Conservation (phyloP, 2,888 invertebrate species). For the Ecliptopera silaceata region DNA sequence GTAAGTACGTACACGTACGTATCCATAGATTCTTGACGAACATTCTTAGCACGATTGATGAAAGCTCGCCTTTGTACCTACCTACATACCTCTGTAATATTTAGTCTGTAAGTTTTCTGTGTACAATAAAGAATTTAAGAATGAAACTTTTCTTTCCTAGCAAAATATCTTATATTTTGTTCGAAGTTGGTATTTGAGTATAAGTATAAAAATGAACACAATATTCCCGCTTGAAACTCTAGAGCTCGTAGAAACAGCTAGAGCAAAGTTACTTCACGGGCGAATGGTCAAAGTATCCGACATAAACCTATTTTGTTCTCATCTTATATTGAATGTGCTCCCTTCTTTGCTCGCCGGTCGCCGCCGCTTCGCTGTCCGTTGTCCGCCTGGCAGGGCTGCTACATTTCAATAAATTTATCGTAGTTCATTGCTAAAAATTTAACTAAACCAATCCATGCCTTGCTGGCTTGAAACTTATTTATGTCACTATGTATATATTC, state of each 20-base stretch:
- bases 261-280: conserved; percentile 79
- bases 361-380: conserved; percentile 57
- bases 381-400: conserved; percentile 68
- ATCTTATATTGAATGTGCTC: conserved; percentile 82
- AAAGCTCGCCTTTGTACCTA: no score
- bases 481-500: no score
- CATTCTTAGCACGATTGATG: no score
- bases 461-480: no score
- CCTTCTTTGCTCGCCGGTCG: conserved; percentile 70
- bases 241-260: conserved; percentile 29
- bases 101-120: no score
- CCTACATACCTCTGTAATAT: no score
- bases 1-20: no score
- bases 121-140: no score
- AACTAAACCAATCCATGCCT: no score
- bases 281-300: conserved; percentile 82
- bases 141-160: background rate
- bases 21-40: no score
- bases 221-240: background rate
- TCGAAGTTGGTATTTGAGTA: no score
- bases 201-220: conserved; percentile 7
- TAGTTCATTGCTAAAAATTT: no score
- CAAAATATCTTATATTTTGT: background rate
- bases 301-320: conserved; percentile 83
- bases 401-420: conserved; percentile 3